These are phyloP conservation scores for Numenius arquata DNA, from an alignment of 2,113 vertebrate species.

Conservation along the genomic window DNA sequence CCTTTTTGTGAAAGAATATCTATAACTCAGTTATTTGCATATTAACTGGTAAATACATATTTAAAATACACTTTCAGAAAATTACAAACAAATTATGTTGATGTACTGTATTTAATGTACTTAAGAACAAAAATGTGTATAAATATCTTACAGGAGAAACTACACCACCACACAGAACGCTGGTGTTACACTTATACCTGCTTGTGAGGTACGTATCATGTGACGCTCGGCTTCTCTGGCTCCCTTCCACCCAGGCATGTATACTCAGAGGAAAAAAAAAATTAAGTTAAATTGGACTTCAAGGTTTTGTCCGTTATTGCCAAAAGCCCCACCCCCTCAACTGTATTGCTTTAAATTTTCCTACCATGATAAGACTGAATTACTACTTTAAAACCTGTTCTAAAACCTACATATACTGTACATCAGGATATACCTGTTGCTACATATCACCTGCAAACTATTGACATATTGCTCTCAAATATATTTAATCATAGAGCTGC, in stretches of 20 bases:
- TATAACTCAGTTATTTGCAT: slow-evolving; percentile 76
- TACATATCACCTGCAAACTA: slow-evolving; percentile 69
- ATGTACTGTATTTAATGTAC: slow-evolving; percentile 51
- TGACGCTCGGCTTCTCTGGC: slow-evolving; percentile 47
- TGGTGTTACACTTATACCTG: slow-evolving; percentile 68
- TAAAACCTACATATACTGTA: slow-evolving; percentile 63
- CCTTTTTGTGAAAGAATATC: slow-evolving; percentile 69
- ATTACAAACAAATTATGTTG: slow-evolving; percentile 67
- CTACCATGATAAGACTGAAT: slow-evolving; percentile 59
- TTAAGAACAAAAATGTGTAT: slow-evolving; percentile 59
- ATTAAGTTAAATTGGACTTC: slow-evolving; percentile 58
- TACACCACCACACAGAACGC: slow-evolving; percentile 65
- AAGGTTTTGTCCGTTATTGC: slow-evolving; percentile 64
- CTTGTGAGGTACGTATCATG: slow-evolving; percentile 58
- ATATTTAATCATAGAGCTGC: slow-evolving; percentile 64
- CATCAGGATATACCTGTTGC: slow-evolving; percentile 63
- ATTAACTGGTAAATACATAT: slow-evolving; percentile 74
- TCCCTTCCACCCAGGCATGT: slow-evolving; percentile 61
- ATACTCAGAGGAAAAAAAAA: slow-evolving; percentile 39
- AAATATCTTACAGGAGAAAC: slow-evolving; percentile 75
- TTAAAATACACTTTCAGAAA: slow-evolving; percentile 78
- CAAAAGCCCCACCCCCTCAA: slow-evolving; percentile 54
- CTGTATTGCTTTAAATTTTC: slow-evolving; percentile 72
- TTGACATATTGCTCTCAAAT: slow-evolving; percentile 70
- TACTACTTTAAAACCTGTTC: slow-evolving; percentile 57